Percentiles rank a stretch among this genome's conserved stretches.
These are phyloP conservation scores for Drosophila subquinaria DNA, from an alignment of 2,888 invertebrate genomes.

Conservation along the genomic window DNA sequence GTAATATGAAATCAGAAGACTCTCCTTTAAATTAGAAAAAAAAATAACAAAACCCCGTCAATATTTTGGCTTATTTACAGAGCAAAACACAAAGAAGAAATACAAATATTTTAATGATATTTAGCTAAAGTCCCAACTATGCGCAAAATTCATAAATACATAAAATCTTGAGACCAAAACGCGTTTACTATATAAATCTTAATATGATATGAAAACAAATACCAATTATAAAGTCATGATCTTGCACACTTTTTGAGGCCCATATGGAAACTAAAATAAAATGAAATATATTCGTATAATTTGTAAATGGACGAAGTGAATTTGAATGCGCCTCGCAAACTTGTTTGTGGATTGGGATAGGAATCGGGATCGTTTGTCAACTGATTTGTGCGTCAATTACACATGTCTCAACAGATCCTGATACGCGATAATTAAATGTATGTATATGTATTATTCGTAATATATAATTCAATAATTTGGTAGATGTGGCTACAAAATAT, in stretches of 20 bases:
- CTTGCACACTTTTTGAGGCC: conserved; percentile 20
- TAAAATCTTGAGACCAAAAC: conserved; percentile 76
- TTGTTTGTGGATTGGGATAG: conserved; percentile 17
- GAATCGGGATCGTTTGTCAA: conserved; percentile 22
- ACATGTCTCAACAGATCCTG: conserved; percentile 10
- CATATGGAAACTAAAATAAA: background rate
- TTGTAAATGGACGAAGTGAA: conserved; percentile 7
- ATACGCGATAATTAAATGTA: conserved; percentile 22
- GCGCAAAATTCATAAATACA: conserved; percentile 52
- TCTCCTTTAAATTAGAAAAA: conserved; percentile 32
- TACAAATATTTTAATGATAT: conserved; percentile 27
- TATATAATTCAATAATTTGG: conserved; percentile 37
- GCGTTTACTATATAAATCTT: conserved; percentile 68
- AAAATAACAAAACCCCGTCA: conserved; percentile 12
- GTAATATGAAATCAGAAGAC: conserved; percentile 68
- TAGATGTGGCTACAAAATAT: conserved; percentile 36
- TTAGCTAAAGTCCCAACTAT: conserved; percentile 43
- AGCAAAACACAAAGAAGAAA: conserved; percentile 22
- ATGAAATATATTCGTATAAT: conserved; percentile 7
- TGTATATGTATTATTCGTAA: conserved; percentile 22
- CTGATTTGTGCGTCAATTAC: conserved; percentile 62
- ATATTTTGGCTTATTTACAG: conserved; percentile 54
- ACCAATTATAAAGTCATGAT: conserved; percentile 18
- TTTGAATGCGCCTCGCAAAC: conserved; percentile 23
- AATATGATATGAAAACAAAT: conserved; percentile 15